Evolutionary conservation across 2,797 vertebrate species (phyloP), one percentile per base, ranked within the genome.

Genomic region (Gallinago stenura): DNA sequence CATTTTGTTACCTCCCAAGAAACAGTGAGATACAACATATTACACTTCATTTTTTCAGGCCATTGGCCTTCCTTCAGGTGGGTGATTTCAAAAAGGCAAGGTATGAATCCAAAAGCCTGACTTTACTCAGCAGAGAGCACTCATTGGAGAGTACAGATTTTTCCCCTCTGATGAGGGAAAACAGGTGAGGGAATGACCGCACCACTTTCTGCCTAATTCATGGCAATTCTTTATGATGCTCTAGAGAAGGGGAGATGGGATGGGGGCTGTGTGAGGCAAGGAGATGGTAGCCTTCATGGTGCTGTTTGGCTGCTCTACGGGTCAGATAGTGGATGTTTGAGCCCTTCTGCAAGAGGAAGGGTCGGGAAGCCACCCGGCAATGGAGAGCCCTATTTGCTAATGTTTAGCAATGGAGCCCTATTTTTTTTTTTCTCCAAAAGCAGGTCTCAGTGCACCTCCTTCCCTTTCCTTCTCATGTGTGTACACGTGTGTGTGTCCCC

Each of bases 391-490:
- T 43, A 43, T 43, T 43, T 43, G 41, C 41, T 43, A 24, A 57
- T 14, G 35, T 24, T 12, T 58, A 83, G 16, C 58, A 70, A 30
- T 2, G 9, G 24, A 83, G n/a, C 28, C 11, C 13, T 41, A 2
- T 37, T 37, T 16, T 22, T 24, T 35, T 35, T 76, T 37, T 25
- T 9, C n/a, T 72, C 24, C n/a, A 17, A 58, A 70, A 78, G 26
- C 10, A 30, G 28, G 24, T 51, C n/a, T 58, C 9, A 3, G 6
- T 50, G 45, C 11, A 41, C 6, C 7, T 25, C 14, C n/a, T 53
- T 33, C 50, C 33, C 33, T 24, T 60, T 21, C 22, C 12, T 39
- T 39, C 35, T 33, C 1, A 0, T 18, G 5, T 1, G 0, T 3
- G 7, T 31, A 9, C 4, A 0, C 1, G 2, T 22, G 45, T 19